Evolutionary conservation across 2,888 invertebrate species (phyloP).

Genomic region (Plebejus anna): DNA sequence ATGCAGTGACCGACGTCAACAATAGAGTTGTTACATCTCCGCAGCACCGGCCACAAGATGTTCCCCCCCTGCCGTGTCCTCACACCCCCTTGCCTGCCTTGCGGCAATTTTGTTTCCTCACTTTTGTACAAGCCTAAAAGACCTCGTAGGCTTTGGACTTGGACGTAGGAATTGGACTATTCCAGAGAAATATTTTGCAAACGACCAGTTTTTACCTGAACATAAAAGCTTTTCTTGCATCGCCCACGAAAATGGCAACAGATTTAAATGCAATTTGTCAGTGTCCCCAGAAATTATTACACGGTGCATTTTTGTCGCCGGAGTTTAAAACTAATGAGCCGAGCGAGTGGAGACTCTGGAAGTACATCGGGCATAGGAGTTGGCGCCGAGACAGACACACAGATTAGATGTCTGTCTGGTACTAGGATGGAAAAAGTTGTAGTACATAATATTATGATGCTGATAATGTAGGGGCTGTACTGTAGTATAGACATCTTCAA

Average conservation of each 20-base stretch:
- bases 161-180: neutral
- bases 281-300: neutral
- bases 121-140: neutral
- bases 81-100: neutral
- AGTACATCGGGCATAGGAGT: neutral
- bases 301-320: neutral
- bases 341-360: neutral
- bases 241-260: neutral
- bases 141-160: neutral
- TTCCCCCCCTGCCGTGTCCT: neutral
- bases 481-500: too few relatives aligned
- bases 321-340: neutral
- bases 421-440: too few relatives aligned
- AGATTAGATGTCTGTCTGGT: neutral
- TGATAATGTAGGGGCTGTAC: too few relatives aligned
- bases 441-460: too few relatives aligned
- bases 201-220: neutral
- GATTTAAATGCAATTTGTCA: slow-evolving; percentile 12
- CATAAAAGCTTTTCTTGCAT: neutral
- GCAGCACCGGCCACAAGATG: neutral
- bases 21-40: neutral
- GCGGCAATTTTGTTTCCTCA: neutral
- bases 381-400: neutral
- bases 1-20: neutral
- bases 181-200: neutral